These are phyloP conservation scores for Acronicta psi DNA, from an alignment of 2,888 invertebrate species.

Conservation along the genomic window DNA sequence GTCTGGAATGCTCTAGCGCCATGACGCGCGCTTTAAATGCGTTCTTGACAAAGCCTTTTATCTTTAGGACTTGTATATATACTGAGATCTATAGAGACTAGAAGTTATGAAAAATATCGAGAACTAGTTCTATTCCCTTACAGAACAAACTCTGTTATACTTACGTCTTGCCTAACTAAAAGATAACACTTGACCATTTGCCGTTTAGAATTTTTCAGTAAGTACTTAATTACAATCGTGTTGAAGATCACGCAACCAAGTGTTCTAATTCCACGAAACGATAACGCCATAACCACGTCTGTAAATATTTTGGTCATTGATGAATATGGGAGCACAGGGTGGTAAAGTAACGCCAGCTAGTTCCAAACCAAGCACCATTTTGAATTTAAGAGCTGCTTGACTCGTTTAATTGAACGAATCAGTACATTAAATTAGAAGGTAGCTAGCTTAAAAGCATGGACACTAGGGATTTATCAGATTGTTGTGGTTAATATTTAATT, in stretches of 20 bases:
- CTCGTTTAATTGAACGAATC: no score
- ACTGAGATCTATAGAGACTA: no score
- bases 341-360: conserved; percentile 11
- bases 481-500: no score
- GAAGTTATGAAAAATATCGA: conserved; percentile 13
- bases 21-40: no score
- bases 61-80: no score
- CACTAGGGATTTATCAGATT: no score
- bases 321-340: conserved; percentile 32
- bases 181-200: conserved; percentile 63
- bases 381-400: no score
- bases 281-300: conserved; percentile 58
- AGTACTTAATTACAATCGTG: conserved; percentile 41
- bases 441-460: no score
- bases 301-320: conserved; percentile 48
- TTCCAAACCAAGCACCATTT: no score
- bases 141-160: conserved; percentile 22
- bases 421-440: no score
- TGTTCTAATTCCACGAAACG: conserved; percentile 66
- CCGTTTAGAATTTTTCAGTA: conserved; percentile 51
- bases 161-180: conserved; percentile 44
- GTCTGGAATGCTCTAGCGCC: no score
- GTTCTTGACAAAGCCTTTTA: no score
- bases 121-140: conserved; percentile 14
- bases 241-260: conserved; percentile 63